Conservation (phyloP, 2,797 vertebrate genomes). For the Podarcis siculus region DNA sequence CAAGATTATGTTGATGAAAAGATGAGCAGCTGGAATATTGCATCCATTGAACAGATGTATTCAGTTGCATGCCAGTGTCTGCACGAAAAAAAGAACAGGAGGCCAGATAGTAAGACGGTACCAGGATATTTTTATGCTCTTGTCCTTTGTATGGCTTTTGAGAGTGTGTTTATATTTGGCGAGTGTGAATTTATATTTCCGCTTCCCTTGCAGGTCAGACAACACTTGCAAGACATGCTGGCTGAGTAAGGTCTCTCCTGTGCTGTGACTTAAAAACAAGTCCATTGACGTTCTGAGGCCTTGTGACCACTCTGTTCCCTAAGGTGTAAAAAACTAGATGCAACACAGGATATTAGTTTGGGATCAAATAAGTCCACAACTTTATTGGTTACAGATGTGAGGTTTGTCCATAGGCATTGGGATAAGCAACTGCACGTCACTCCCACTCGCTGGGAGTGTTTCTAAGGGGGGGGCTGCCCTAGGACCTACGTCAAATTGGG, state of each 20-base stretch:
- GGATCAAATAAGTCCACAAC: too few species aligned
- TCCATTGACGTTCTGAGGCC: not conserved
- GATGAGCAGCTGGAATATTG: slow-evolving; percentile 82
- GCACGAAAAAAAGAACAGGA: slow-evolving; percentile 87
- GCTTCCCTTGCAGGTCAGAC: slow-evolving; percentile 75
- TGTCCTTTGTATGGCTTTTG: not conserved
- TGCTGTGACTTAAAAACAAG: not conserved
- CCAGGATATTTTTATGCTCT: slow-evolving; percentile 5
- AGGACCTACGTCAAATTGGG: too few species aligned
- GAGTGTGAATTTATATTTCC: slow-evolving; percentile 10
- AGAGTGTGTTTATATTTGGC: not conserved
- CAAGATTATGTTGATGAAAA: slow-evolving; percentile 88
- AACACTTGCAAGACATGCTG: slow-evolving; percentile 72
- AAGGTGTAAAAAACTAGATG: too few species aligned
- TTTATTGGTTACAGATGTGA: too few species aligned
- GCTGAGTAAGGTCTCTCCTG: slow-evolving; percentile 30
- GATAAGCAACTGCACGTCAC: too few species aligned
- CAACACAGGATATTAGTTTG: too few species aligned
- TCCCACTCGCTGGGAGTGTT: too few species aligned
- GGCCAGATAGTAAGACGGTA: slow-evolving; percentile 89
- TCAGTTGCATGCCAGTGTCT: slow-evolving; percentile 86
- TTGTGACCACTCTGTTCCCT: too few species aligned
- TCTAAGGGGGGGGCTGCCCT: too few species aligned
- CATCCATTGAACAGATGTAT: slow-evolving; percentile 84
- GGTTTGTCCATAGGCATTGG: too few species aligned